Evolutionary conservation across 1,140 invertebrate genomes (phyloP), one percentile per base, ranked within the genome.

Genomic region (Drosophila bipectinata): DNA sequence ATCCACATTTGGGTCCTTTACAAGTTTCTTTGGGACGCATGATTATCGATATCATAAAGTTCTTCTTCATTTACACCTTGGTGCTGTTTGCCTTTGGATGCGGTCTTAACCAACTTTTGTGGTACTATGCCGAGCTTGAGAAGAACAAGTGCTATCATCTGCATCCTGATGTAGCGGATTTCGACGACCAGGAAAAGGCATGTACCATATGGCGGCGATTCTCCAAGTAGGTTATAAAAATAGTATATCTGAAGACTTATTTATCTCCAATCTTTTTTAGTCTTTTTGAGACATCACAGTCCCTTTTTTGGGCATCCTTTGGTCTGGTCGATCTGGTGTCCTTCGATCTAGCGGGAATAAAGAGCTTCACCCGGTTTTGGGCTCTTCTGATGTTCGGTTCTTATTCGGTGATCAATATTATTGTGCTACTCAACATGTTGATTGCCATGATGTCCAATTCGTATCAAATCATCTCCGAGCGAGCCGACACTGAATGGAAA

Each of bases 401-500:
- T 0, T 98, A 97, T 90, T 97, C 96, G 37, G 97, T 97, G 48
- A 98, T 98, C 91, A 98, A 98, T 76, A 95, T 98, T 54, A 97
- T 98, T 77, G 97, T 98, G 0, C 93, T 98, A 1, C 94, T 98
- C 32, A 98, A 98, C 92, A 97, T 98, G 95, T 94, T 98, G 4
- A 98, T 98, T 91, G 98, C 98, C 79, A 98, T 98, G 97, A 98
- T 98, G 97, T 97, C 96, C 34, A 98, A 97, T 92, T 98, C 97
- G 0, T 98, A 98, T 92, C 96, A 98, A 92, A 96, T 96, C 32
- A 98, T 98, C 77, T 97, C 96, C 71, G 96, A 97, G 94, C 93
- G 96, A 76, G 94, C 97, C 8, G 97, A 98, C 80, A 95, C 94
- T 0, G 97, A 98, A 92, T 98, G 97, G 97, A 98, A 98, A 92